Evolutionary conservation across 2,888 invertebrate genomes (phyloP), one percentile per base, ranked within the genome.

Genomic region (Brenthis daphne): DNA sequence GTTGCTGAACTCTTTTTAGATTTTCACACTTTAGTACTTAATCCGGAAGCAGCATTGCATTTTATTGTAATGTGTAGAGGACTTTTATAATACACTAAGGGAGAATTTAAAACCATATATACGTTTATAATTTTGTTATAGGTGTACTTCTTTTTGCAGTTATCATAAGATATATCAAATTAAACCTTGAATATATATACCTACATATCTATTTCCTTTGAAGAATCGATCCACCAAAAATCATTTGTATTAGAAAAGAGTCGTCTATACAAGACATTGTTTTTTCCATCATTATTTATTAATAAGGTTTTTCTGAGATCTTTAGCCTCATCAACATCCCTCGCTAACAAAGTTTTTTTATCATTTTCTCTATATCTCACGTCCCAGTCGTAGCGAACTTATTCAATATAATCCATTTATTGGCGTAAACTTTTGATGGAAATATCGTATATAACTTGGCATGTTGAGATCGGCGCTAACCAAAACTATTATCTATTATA

Each of bases 1-100:
- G 80, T 76, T 83, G 81, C 79, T 72, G 65, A 71, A 74, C 70
- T 73, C 72, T 71, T 75, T 76, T 74, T 74, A 74, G 73, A 66
- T 70, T 76, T 75, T 69, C 74, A 68, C 64, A 56, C 69, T 73
- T 70, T 66, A 71, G 68, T 71, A 64, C 69, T 72, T 61, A 61
- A 69, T 72, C 65, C 70, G 68, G 70, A 72, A 71, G 70, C 68
- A 72, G 64, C 64, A 65, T 64, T 64, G 71, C 66, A 55, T 66
- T 71, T 71, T 71, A 66, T 71, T 71, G 57, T 71, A 71, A 68
- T 67, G 61, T 51, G 50, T 53, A 67, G 61, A 53, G 53, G 13
- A 53, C 37, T 63, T 63, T 63, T 63, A 63, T 63, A 63, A 63
- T 63, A 63, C 37, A 63, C 51, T 53, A 53, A 37, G 50, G 50